Evolutionary conservation across 2,113 vertebrate genomes (phyloP).

Genomic region (Planiliza haematocheilus): DNA sequence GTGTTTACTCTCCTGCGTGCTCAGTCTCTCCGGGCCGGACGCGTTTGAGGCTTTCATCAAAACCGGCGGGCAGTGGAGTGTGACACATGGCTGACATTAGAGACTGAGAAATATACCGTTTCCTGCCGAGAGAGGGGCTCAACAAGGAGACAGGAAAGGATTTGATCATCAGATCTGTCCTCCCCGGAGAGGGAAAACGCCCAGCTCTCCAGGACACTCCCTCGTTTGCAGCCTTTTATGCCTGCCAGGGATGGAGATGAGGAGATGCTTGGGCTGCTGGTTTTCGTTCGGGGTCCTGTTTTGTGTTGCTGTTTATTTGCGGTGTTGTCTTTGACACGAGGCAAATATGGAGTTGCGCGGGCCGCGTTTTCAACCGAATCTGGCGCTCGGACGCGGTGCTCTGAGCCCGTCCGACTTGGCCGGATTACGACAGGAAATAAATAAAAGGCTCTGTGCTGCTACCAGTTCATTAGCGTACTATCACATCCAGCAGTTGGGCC

Average conservation of each 20-base stretch:
- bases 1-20: constrained; percentile 28
- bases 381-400: neutral
- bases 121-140: constrained; percentile 30
- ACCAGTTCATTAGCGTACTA: constrained; percentile 49
- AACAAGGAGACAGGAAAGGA: constrained; percentile 63
- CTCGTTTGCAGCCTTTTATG: constrained; percentile 65
- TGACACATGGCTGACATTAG: constrained; percentile 50
- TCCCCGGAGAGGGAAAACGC: constrained; percentile 69
- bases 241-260: constrained; percentile 43
- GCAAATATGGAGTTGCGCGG: constrained; percentile 12
- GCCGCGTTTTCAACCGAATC: constrained; percentile 40
- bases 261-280: constrained; percentile 16
- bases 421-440: constrained; percentile 49
- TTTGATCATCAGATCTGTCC: constrained; percentile 66
- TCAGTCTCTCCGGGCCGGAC: neutral
- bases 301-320: constrained; percentile 8
- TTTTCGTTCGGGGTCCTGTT: constrained; percentile 17
- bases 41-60: constrained; percentile 32
- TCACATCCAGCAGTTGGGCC: constrained; percentile 69
- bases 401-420: constrained; percentile 43
- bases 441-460: constrained; percentile 39
- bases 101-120: constrained; percentile 24
- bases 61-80: constrained; percentile 32
- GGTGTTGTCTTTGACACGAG: constrained; percentile 16
- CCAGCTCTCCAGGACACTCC: constrained; percentile 62